A percentile compares a stretch with the other conserved stretches of the same genome.
These are phyloP conservation scores for Solea solea DNA, from an alignment of 2,113 vertebrate genomes.

Conservation along the genomic window DNA sequence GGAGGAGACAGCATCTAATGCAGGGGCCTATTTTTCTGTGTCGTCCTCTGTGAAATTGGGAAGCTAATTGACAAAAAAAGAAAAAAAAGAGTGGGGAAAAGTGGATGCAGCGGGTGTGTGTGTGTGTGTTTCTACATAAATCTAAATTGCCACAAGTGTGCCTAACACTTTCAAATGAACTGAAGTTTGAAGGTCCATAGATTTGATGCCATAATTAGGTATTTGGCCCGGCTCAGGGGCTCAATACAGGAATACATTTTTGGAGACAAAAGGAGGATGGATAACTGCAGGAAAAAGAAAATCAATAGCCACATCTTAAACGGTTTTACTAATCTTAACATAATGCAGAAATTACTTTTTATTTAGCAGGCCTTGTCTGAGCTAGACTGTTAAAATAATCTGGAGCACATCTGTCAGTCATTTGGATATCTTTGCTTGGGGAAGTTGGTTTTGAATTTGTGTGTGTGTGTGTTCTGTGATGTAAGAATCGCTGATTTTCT, in stretches of 20 bases:
- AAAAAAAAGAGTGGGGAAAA: slow-evolving; percentile 32
- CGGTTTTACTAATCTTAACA: too few relatives aligned
- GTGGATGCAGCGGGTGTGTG: slow-evolving; percentile 6
- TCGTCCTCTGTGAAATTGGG: neutral
- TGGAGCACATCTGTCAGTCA: too few relatives aligned
- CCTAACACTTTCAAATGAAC: slow-evolving; percentile 6
- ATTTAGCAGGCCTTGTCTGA: too few relatives aligned
- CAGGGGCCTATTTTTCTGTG: slow-evolving; percentile 20
- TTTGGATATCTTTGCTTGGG: too few relatives aligned
- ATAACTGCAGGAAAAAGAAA: too few relatives aligned
- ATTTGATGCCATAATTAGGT: neutral
- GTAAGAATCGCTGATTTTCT: too few relatives aligned
- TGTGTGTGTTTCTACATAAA: neutral
- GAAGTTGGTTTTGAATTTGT: too few relatives aligned
- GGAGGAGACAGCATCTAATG: slow-evolving; percentile 25
- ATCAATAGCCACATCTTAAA: too few relatives aligned
- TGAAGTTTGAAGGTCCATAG: slow-evolving; percentile 3
- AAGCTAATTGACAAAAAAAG: slow-evolving; percentile 5
- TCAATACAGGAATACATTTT: slow-evolving; percentile 4
- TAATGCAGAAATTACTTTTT: too few relatives aligned
- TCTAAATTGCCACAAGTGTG: neutral
- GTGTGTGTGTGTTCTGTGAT: too few relatives aligned
- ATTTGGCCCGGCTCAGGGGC: neutral
- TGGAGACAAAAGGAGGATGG: neutral
- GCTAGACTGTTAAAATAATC: too few relatives aligned